Evolutionary conservation across 2,888 invertebrate species (phyloP).

Genomic region (Tanypteryx hageni): DNA sequence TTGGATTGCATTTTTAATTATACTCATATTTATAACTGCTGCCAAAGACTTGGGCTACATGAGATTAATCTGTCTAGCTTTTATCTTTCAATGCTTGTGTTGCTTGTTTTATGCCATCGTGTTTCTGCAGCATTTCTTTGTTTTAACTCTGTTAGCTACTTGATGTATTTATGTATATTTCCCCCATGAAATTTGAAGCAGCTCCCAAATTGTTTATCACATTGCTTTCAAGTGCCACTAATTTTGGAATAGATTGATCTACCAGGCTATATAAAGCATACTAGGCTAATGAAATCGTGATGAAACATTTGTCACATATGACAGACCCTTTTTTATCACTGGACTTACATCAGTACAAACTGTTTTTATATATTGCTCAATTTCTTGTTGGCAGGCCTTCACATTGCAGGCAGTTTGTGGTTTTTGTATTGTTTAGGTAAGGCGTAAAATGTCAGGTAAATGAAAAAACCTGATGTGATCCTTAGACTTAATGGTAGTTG

Average conservation of each 20-base stretch:
- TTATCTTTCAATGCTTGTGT: conserved; percentile 17
- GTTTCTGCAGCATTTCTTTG: not conserved
- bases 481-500: conserved; percentile 56
- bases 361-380: conserved; percentile 64
- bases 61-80: conserved; percentile 16
- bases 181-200: conserved; percentile 40
- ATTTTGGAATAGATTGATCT: conserved; percentile 40
- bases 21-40: conserved; percentile 51
- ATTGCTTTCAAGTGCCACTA: not conserved
- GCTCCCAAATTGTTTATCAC: conserved; percentile 24
- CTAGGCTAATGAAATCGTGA: conserved; percentile 42
- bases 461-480: conserved; percentile 53
- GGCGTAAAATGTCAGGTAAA: conserved; percentile 46
- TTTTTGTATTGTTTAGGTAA: conserved; percentile 64
- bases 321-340: conserved; percentile 55
- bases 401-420: conserved; percentile 63
- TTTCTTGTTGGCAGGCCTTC: conserved; percentile 64
- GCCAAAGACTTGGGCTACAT: conserved; percentile 50
- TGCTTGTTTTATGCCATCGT: not conserved
- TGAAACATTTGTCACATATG: conserved; percentile 55
- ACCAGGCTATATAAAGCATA: conserved; percentile 42
- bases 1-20: conserved; percentile 37
- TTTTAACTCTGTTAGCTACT: conserved; percentile 11
- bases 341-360: conserved; percentile 60
- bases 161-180: conserved; percentile 11